Percentiles rank a stretch among this genome's conserved stretches.
phyloP scores from a whole-genome alignment of 1,140 invertebrate genomes.

The Penaeus indicus region DNA sequence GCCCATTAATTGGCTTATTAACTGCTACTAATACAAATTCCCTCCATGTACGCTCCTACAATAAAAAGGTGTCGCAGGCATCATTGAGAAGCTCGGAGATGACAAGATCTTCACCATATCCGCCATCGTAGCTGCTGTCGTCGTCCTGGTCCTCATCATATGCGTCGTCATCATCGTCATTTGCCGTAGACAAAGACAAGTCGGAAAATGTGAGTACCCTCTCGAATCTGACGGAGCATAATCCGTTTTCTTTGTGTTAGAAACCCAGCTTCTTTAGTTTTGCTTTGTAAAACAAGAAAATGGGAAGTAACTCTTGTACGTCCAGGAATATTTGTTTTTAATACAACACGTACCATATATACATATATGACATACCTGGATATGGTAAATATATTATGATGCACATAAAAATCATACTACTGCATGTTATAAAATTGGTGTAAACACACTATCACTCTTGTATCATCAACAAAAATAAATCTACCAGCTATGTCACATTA shows the following conservation, averaged over 20 bases:
- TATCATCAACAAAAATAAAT: no score
- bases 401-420: no score
- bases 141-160: slow-evolving; percentile 84
- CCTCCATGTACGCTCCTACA: neutral
- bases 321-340: neutral
- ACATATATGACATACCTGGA: neutral
- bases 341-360: neutral
- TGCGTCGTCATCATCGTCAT: slow-evolving; percentile 87
- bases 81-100: slow-evolving; percentile 77
- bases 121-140: slow-evolving; percentile 80
- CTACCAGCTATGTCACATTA: no score
- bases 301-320: slow-evolving; percentile 23
- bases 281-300: slow-evolving; percentile 1
- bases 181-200: slow-evolving; percentile 82
- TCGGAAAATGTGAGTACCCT: slow-evolving; percentile 87
- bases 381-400: no score
- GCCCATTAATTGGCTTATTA: no score
- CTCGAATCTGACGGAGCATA: neutral
- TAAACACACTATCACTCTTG: no score
- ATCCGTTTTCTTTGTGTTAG: slow-evolving; percentile 20
- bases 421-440: no score
- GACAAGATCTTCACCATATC: slow-evolving; percentile 84
- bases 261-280: neutral
- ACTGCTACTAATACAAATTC: no score
- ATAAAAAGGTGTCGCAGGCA: slow-evolving; percentile 66